Conservation (phyloP, 2,113 vertebrate species). For the Grus americana region DNA sequence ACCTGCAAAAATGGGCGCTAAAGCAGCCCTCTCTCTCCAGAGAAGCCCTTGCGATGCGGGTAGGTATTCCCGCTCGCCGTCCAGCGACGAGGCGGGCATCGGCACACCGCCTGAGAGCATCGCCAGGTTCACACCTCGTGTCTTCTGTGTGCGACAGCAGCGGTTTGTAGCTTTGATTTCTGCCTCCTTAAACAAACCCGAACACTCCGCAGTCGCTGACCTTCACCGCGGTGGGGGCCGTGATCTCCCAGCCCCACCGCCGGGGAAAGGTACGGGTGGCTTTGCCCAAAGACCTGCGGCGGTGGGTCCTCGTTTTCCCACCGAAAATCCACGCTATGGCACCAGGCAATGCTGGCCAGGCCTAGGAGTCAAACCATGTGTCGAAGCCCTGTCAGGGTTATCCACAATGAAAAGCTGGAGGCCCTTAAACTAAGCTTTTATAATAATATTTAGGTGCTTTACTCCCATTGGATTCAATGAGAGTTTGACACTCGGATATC, state of each 20-base stretch:
- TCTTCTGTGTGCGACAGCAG: neutral
- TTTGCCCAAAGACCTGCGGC: neutral
- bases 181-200: accelerated
- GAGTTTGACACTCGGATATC: neutral
- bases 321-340: accelerated
- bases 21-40: too few species aligned
- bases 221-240: accelerated
- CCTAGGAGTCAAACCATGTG: accelerated
- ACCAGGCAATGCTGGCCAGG: accelerated
- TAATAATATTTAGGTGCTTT: accelerated
- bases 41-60: accelerated
- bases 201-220: accelerated
- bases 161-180: accelerated
- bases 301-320: accelerated
- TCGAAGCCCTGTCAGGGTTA: neutral
- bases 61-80: accelerated
- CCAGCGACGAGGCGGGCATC: neutral
- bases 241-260: neutral
- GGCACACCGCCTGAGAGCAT: neutral
- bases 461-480: neutral
- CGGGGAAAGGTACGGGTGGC: accelerated
- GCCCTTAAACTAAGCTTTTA: neutral
- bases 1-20: accelerated
- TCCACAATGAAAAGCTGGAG: accelerated
- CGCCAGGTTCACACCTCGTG: accelerated